phyloP scores from a whole-genome alignment of 2,888 invertebrate species.

The Rhopalosiphum nymphaeae region DNA sequence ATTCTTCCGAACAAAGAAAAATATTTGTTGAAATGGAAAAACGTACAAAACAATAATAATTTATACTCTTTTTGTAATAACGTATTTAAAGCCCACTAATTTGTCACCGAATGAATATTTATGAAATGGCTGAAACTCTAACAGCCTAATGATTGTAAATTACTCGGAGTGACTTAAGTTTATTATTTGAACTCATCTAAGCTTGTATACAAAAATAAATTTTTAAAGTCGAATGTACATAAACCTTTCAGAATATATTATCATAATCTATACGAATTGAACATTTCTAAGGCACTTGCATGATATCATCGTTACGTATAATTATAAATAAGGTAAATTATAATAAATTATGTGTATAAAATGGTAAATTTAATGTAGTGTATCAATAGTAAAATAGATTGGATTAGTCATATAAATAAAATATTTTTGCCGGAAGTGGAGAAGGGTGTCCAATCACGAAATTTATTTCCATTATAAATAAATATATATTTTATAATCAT shows the following conservation, averaged over 20 bases:
- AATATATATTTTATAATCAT: background rate
- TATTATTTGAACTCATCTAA: background rate
- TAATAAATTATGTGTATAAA: background rate
- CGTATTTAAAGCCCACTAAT: background rate
- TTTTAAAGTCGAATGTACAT: background rate
- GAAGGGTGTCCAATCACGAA: background rate
- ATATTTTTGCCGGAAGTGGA: too few relatives aligned
- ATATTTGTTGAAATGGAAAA: background rate
- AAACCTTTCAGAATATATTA: background rate
- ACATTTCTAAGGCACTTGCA: background rate
- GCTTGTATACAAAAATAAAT: background rate
- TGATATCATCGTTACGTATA: background rate
- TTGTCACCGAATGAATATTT: constrained; percentile 17
- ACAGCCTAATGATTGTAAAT: constrained; percentile 9
- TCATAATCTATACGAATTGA: background rate
- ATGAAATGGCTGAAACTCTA: background rate
- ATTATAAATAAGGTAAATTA: background rate
- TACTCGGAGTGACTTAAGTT: background rate
- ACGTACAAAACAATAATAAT: background rate
- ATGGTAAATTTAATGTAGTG: background rate
- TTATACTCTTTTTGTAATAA: background rate
- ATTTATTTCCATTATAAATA: background rate
- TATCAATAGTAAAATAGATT: background rate
- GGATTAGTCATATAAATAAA: too few relatives aligned
- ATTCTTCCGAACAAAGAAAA: background rate